Base-by-base conservation (phyloP, 1,140 invertebrate species). In the Caenorhabditis remanei region DNA sequence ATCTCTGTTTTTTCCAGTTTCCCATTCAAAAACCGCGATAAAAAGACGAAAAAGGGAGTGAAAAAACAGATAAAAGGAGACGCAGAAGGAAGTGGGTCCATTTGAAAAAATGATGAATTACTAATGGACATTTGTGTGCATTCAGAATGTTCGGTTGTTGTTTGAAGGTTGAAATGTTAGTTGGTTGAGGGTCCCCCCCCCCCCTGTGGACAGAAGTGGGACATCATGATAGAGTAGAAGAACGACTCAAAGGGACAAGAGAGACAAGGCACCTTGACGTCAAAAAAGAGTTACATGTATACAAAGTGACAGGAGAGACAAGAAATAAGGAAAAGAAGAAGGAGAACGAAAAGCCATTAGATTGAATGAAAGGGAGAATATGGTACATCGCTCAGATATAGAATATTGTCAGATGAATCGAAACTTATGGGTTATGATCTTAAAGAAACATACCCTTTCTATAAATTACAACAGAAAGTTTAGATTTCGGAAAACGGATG, bases 101-200 rank as follows among this genome's bases (percentile, higher is more conserved):
- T 41, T 41, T 24, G 13, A 24, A 50, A 79, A 79, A 79, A 79
- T 79, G 71, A 79, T 79, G 71, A 79, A 79, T 79, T 79, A 79
- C 71, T 79, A 79, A 79, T 79, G 71, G 16, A 16, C n/a, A 21
- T 58, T 8, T 58, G 56, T 58, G 61, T 40, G 61, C 71, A 16
- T 13, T 24, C 46, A 50, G 13, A 14, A 13, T 79, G 71, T 43
- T 14, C 53, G 32, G 32, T 0, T 32, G 32, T 79, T 43, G 40
- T 79, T 63, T 24, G 21, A 63, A 63, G 32, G 32, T 32, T 32
- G 32, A 32, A 63, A 21, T 19, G 19, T 63, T 32, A 13, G 21
- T 63, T 63, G 61, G 2, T 63, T 13, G 19, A 32, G 19, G 71
- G 19, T 32, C 32, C 32, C 32, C 32, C 32, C 32, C 32, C 32